phyloP scores from a whole-genome alignment of 2,113 vertebrate species.

The Xiphias gladius region DNA sequence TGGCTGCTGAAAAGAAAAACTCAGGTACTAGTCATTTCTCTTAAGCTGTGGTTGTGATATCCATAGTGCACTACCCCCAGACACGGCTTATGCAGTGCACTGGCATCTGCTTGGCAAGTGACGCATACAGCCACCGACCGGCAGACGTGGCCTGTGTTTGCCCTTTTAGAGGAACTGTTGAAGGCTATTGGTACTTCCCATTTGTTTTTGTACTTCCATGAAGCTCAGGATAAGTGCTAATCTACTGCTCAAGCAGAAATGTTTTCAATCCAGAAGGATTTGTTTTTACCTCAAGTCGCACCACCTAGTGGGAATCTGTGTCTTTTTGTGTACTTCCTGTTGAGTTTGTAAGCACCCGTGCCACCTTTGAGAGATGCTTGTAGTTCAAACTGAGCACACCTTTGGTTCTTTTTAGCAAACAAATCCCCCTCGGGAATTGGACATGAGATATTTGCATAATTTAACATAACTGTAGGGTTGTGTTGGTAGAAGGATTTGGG shows the following conservation, averaged over 20 bases:
- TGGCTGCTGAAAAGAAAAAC: conserved; percentile 12
- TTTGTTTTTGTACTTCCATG: conserved; percentile 1
- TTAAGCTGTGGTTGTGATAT: conserved; percentile 18
- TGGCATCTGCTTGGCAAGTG: conserved; percentile 22
- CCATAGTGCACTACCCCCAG: neutral
- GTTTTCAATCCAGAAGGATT: conserved; percentile 1
- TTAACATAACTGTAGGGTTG: conserved; percentile 8
- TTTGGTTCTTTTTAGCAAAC: conserved; percentile 2
- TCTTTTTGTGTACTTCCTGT: neutral
- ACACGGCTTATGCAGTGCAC: neutral
- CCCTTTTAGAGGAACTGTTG: neutral
- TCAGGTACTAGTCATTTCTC: conserved; percentile 34
- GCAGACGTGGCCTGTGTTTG: neutral
- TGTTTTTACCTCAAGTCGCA: neutral
- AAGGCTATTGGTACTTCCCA: neutral
- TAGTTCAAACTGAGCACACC: conserved; percentile 16
- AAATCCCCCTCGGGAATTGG: conserved; percentile 3
- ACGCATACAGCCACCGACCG: conserved; percentile 30
- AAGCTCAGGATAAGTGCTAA: neutral
- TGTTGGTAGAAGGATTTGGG: neutral
- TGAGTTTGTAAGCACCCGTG: neutral
- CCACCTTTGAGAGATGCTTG: neutral
- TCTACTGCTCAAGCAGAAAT: neutral
- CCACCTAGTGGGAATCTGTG: neutral
- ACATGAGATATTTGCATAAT: conserved; percentile 14